Conservation (phyloP, 2,113 vertebrate genomes). For the Melozone crissalis region DNA sequence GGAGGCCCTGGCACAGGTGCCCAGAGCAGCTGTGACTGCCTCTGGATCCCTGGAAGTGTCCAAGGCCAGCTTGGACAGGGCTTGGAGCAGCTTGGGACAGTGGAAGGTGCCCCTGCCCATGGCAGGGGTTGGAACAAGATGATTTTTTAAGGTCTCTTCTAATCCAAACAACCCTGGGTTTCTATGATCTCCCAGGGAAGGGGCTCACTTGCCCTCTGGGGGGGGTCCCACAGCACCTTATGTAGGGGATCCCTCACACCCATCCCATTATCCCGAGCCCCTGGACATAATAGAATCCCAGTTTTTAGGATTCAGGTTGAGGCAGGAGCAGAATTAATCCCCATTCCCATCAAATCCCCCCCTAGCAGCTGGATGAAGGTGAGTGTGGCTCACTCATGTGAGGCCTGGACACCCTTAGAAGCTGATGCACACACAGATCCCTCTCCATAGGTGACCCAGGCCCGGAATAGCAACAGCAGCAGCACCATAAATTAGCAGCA, state of each 20-base stretch:
- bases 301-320: fast-evolving
- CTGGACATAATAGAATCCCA: background rate
- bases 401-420: background rate
- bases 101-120: background rate
- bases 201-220: fast-evolving
- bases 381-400: fast-evolving
- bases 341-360: background rate
- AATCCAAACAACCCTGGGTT: background rate
- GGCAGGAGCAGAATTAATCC: background rate
- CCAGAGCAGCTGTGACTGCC: background rate
- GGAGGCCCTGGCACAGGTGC: background rate
- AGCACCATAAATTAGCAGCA: slow-evolving; percentile 20
- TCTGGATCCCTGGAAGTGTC: background rate
- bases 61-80: fast-evolving
- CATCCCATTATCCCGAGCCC: background rate
- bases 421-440: fast-evolving
- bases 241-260: fast-evolving
- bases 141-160: background rate
- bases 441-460: slow-evolving; percentile 3
- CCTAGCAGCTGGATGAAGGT: background rate
- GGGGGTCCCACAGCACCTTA: too few relatives aligned
- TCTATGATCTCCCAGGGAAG: background rate
- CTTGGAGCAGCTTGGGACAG: fast-evolving
- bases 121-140: fast-evolving
- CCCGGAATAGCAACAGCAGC: background rate